These are phyloP conservation scores for Hozukius guyotensis DNA, from an alignment of 2,797 vertebrate genomes.

Conservation along the genomic window DNA sequence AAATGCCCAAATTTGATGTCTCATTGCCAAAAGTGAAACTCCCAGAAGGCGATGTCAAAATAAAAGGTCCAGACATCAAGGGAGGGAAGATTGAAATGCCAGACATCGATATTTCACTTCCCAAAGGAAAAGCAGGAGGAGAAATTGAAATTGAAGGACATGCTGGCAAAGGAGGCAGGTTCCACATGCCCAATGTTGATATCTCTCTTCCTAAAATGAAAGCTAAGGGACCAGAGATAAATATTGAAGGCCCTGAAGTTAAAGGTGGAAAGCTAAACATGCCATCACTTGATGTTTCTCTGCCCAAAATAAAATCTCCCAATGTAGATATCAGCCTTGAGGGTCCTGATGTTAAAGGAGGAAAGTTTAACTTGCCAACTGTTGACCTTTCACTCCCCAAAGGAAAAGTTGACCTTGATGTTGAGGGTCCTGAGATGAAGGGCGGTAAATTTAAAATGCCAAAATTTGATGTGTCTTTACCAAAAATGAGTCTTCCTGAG, in stretches of 20 bases:
- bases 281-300: constrained; percentile 46
- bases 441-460: constrained; percentile 56
- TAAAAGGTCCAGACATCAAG: constrained; percentile 50
- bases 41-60: constrained; percentile 16
- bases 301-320: constrained; percentile 40
- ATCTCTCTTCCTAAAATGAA: constrained; percentile 63
- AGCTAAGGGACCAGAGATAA: constrained; percentile 30
- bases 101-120: constrained; percentile 53
- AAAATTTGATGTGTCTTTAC: constrained; percentile 59
- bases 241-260: constrained; percentile 40
- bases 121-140: constrained; percentile 43
- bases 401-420: not conserved
- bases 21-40: constrained; percentile 58
- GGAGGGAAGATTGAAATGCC: constrained; percentile 50
- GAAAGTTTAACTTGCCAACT: constrained; percentile 59
- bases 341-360: constrained; percentile 26
- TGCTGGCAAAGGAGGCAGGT: constrained; percentile 56
- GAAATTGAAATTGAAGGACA: constrained; percentile 41
- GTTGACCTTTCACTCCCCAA: constrained; percentile 63
- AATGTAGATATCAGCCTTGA: constrained; percentile 34
- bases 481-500: constrained; percentile 52
- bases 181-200: constrained; percentile 59
- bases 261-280: constrained; percentile 43
- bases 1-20: constrained; percentile 57
- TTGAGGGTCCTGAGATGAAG: constrained; percentile 46